Conservation (phyloP, 2,113 vertebrate species). For the Grammomys surdaster region DNA sequence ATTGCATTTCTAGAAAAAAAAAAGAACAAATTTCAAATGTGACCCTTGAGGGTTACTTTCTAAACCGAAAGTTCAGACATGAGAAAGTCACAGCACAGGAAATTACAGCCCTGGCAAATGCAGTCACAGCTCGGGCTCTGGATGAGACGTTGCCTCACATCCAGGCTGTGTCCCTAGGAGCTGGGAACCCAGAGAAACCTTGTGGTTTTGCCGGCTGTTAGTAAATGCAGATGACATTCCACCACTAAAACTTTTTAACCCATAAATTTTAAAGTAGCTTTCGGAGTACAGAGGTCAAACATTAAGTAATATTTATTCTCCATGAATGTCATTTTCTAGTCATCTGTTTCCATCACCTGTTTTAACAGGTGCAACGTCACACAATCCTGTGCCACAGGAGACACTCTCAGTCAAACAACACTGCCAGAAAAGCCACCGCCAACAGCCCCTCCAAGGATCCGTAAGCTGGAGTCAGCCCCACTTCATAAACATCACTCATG, state of each 20-base stretch:
- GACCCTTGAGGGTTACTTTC: constrained; percentile 14
- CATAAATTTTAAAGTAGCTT: constrained; percentile 42
- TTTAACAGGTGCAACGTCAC: background rate
- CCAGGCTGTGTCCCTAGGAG: background rate
- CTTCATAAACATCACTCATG: background rate
- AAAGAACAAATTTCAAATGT: background rate
- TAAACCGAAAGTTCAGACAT: constrained; percentile 39
- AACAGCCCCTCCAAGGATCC: background rate
- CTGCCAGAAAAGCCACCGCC: background rate
- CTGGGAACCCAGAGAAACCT: background rate
- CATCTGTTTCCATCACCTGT: constrained; percentile 44
- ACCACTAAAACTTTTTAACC: background rate
- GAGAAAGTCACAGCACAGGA: constrained; percentile 27
- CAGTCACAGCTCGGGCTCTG: constrained; percentile 7
- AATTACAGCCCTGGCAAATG: constrained; percentile 18
- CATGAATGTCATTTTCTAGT: constrained; percentile 43
- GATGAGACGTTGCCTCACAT: background rate
- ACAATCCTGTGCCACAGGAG: background rate
- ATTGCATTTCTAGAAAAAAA: background rate
- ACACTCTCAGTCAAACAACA: background rate
- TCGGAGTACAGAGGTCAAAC: constrained; percentile 35
- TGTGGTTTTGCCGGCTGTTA: constrained; percentile 45
- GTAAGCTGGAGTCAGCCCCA: background rate
- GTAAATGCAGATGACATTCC: background rate
- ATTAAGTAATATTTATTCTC: constrained; percentile 39